Evolutionary conservation across 2,888 invertebrate species (phyloP).

Genomic region (Caradrina clavipalpis): DNA sequence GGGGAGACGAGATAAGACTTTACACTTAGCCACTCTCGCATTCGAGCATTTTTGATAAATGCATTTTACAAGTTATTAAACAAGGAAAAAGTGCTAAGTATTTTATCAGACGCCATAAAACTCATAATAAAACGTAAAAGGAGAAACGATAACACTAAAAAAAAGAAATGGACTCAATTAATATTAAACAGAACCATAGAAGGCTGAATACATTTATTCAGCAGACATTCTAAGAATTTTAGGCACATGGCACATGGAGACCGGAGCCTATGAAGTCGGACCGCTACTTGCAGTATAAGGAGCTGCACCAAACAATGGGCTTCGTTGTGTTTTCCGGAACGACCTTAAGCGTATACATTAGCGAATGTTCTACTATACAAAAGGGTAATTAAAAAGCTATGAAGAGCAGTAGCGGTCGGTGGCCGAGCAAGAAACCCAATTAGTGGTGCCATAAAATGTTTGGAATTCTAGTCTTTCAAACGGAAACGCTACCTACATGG

Average conservation of each 20-base stretch:
- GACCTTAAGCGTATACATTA: conserved; percentile 82
- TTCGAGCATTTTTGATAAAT: conserved; percentile 74
- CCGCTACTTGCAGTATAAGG: conserved; percentile 88
- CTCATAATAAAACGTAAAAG: conserved; percentile 38
- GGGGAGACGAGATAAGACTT: conserved; percentile 80
- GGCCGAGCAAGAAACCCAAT: conserved; percentile 74
- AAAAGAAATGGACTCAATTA: conserved; percentile 66
- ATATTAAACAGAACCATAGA: conserved; percentile 77
- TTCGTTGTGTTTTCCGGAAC: conserved; percentile 82
- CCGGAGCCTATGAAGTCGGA: conserved; percentile 80
- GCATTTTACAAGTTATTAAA: conserved; percentile 64
- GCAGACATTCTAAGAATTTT: conserved; percentile 86
- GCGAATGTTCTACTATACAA: conserved; percentile 84
- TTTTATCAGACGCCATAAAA: conserved; percentile 42
- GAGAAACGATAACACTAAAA: conserved; percentile 54
- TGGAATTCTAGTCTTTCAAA: conserved; percentile 56
- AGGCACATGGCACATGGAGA: conserved; percentile 75
- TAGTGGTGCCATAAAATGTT: conserved; percentile 70
- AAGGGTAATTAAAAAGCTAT: conserved; percentile 87
- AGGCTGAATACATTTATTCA: conserved; percentile 84
- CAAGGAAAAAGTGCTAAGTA: conserved; percentile 50
- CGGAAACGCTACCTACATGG: conserved; percentile 29
- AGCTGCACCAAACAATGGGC: conserved; percentile 83
- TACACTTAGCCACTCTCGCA: conserved; percentile 74
- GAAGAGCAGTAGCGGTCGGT: conserved; percentile 70